Base-by-base conservation (phyloP, 2,888 invertebrate species). In the Coenonympha arcania region DNA sequence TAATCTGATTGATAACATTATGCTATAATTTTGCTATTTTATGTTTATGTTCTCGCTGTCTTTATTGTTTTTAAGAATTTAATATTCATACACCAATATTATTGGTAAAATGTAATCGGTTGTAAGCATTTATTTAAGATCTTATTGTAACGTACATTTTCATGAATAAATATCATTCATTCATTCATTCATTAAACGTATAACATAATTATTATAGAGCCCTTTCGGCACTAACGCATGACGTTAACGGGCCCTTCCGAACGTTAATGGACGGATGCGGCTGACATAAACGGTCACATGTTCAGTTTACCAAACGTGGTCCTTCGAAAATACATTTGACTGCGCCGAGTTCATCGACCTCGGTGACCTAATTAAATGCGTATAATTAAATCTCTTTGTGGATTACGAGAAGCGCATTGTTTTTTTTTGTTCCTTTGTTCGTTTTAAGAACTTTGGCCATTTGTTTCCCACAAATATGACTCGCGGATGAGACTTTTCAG, bases 231-330 rank as follows among this genome's bases (percentile, higher is more conserved):
- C 15, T 30, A 48, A 24, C 30, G 15, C 28, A 11, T 28, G 20
- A 36, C 28, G 39, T 34, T 30, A 44, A 11, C 26, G 22, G 44
- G 44, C 52, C 43, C 52, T 49, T 51, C 42, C 46, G 36, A 45
- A 42, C 41, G 28, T 19, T 52, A 55, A 49, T 42, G 48, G 39
- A 52, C 54, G 54, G 52, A 55, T 49, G 48, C 46, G 36, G 37
- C 41, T 22, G 33, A 48, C 54, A 48, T 50, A 44, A 54, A 54
- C 34, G 54, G 43, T 50, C 46, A 42, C 50, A 43, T 46, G 49
- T 31, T 40, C 41, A 46, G 51, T 48, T 49, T 55, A 43, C 37
- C 51, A 39, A 54, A 54, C 41, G 51, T 46, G 40, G 30, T 20
- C 34, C 40, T 52, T 42, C 52, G 26, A 39, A 52, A 52, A 49